Conservation (phyloP, 53 echinoderm and acorn worm genomes). For the Echinometra lucunter region DNA sequence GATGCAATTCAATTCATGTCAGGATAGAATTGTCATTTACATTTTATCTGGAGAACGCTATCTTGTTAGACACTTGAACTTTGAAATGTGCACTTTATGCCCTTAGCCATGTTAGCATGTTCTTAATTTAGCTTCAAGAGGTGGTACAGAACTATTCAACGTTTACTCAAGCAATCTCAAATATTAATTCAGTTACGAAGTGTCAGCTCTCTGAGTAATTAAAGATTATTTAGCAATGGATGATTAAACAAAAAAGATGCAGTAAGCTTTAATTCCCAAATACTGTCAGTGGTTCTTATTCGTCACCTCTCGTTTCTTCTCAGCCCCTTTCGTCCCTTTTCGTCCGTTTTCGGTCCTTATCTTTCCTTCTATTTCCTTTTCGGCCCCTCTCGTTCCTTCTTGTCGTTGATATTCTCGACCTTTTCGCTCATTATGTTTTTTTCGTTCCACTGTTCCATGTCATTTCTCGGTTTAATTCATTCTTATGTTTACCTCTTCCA, state of each 20-base stretch:
- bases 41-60: neutral
- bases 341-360: neutral
- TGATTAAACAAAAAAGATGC: neutral
- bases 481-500: too few species aligned
- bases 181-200: constrained; percentile 10
- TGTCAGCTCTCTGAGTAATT: neutral
- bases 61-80: constrained; percentile 15
- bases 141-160: neutral
- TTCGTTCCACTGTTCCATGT: neutral
- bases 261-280: too few species aligned
- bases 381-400: too few species aligned
- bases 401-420: neutral
- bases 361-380: neutral
- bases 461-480: neutral
- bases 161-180: constrained; percentile 43
- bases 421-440: neutral
- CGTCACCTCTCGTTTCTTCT: neutral
- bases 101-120: neutral
- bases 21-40: neutral
- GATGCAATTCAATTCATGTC: neutral
- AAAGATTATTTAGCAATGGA: neutral
- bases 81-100: neutral
- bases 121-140: constrained; percentile 20
- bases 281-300: too few species aligned
- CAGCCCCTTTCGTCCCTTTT: neutral